Evolutionary conservation across 2,888 invertebrate genomes (phyloP), one percentile per base, ranked within the genome.

Genomic region (Altica lythri): DNA sequence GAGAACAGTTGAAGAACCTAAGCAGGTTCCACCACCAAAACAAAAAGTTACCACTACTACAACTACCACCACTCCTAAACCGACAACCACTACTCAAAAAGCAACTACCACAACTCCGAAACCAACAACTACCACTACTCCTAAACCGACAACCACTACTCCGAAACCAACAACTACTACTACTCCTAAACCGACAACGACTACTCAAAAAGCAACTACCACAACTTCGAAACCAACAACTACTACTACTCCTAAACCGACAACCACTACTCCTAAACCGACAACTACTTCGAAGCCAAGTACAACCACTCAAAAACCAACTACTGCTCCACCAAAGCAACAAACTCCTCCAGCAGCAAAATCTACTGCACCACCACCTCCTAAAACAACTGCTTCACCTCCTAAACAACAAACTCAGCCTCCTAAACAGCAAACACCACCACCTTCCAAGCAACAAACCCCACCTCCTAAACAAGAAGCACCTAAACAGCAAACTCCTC

Each of bases 341-440:
- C 43, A 59, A 22, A 56, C 63, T 16, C 53, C 62, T 29, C 58
- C 60, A 49, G 60, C 69, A 13, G 1, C 55, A 38, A 60, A 58
- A 45, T 49, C 59, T 27, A 34, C 53, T 14, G 44, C 47, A 9
- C 19, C 58, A 2, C 55, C 56, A 0, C 30, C 62, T 9, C 42
- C 60, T 22, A 50, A 35, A 42, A 13, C 29, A 48, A 47, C 53
- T 8, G 4, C 45, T 8, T 37, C 57, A 8, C 40, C 52, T 4
- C 46, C 55, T 2, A 53, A 51, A 53, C 46, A 53, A 10, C 47
- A 43, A 45, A 38, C 37, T 19, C 52, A 54, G 4, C 63, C 61
- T 22, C 62, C 69, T 34, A 55, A 61, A 10, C 66, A 66, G 55
- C 65, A 67, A 14, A 59, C 52, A 13, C 58, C 65, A 45, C 44